Evolutionary conservation across 1,140 invertebrate genomes (phyloP).

Genomic region (Magallana angulata): DNA sequence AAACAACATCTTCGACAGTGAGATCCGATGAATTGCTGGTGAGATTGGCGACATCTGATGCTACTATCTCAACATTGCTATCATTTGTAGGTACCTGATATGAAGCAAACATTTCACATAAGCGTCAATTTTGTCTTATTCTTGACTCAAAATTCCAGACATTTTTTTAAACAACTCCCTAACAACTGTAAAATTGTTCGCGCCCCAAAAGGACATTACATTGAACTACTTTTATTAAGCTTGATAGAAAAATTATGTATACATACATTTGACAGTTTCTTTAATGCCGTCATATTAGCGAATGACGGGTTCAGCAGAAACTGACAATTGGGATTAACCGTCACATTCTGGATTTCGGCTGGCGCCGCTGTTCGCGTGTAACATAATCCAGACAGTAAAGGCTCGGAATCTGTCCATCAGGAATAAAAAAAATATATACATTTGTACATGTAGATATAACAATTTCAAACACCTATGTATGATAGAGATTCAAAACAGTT

Average conservation of each 20-base stretch:
- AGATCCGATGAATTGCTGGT: slow-evolving; percentile 15
- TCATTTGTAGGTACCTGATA: neutral
- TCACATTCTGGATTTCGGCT: neutral
- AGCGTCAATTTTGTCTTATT: too few species aligned
- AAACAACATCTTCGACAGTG: slow-evolving; percentile 42
- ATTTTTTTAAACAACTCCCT: too few species aligned
- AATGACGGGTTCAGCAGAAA: neutral
- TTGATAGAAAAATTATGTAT: too few species aligned
- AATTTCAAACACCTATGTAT: neutral
- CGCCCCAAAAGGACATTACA: too few species aligned
- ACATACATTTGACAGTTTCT: neutral
- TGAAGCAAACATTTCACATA: too few species aligned
- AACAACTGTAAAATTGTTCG: too few species aligned
- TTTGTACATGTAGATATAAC: too few species aligned
- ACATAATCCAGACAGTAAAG: neutral
- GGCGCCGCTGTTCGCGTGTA: neutral
- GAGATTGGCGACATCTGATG: neutral
- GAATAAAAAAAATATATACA: neutral
- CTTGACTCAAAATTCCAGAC: too few species aligned
- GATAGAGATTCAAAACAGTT: neutral
- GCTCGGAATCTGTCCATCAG: neutral
- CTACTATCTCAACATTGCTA: neutral
- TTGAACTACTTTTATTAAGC: too few species aligned
- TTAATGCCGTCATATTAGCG: neutral
- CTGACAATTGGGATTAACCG: neutral